Evolutionary conservation across 2,113 vertebrate species (phyloP).

Genomic region (Platichthys stellatus): DNA sequence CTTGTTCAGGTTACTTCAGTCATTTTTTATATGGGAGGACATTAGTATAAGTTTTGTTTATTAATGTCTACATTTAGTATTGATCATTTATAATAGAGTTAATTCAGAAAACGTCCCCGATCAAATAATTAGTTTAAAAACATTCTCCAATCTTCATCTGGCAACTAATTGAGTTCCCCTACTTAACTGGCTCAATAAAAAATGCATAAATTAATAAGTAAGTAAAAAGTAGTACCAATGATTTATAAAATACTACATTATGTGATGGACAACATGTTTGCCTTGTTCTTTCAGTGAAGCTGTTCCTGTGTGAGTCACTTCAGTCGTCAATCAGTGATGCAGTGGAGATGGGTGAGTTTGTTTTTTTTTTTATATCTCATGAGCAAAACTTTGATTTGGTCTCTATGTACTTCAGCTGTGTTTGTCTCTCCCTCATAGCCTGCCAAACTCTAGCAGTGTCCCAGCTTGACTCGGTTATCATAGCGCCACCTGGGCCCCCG

Average conservation of each 20-base stretch:
- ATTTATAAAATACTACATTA: not conserved
- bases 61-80: not conserved
- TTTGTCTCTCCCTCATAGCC: slow-evolving; percentile 73
- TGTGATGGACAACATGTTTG: not conserved
- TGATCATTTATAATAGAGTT: not conserved
- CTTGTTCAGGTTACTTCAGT: not conserved
- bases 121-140: no score
- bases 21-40: no score
- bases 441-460: slow-evolving; percentile 90
- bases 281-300: slow-evolving; percentile 86
- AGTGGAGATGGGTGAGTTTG: slow-evolving; percentile 90
- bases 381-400: not conserved
- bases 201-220: no score
- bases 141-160: no score
- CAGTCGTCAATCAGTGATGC: slow-evolving; percentile 89
- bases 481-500: slow-evolving; percentile 87
- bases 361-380: not conserved
- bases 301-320: slow-evolving; percentile 89
- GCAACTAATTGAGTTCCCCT: no score
- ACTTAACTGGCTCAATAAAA: no score
- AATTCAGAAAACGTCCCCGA: no score
- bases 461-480: slow-evolving; percentile 96
- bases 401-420: not conserved
- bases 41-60: no score
- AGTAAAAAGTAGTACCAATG: not conserved